Evolutionary conservation across 2,797 vertebrate genomes (phyloP), one percentile per base, ranked within the genome.

Genomic region (Acomys russatus): DNA sequence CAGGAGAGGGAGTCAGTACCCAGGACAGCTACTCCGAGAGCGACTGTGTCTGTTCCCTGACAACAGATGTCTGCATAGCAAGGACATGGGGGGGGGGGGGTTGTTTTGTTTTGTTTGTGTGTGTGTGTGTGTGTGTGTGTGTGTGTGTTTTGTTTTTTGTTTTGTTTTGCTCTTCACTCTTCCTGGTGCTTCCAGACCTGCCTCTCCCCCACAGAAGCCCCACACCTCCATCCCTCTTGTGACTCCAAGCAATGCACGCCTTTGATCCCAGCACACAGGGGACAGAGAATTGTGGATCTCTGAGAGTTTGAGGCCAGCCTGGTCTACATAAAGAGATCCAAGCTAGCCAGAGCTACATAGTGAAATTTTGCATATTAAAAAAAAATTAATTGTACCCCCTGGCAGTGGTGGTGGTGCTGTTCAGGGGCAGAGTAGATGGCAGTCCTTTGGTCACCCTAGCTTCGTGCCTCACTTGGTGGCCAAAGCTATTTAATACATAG

Each of bases 111-210:
- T 28, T 44, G 44, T 44, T 44, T 44, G 44, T 44, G 3, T 44
- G 3, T 3, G 44, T 3, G 3, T 44, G 3, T 44, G 44, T 44
- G n/a, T n/a, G n/a, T 44, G 44, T 44, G 3, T 44, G 3, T 3
- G 44, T 3, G 3, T 44, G 3, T 44, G 44, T 44, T n/a, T n/a
- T n/a, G n/a, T n/a, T n/a, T 44, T 44, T 44, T 44, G 44, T 44
- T 44, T n/a, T n/a, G 3, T 44, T 3, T 44, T 44, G 3, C 44
- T 44, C 44, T 18, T 66, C 28, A 20, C 15, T 28, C 7, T 15
- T 35, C 35, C 82, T 49, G 25, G 3, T 2, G 25, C 20, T n/a
- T 54, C 85, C 17, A 20, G 15, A 22, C 66, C 49, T 70, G 28
- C 2, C 15, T 85, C 63, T 68, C 28, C 23, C 17, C 33, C 54